A percentile compares a stretch with the other conserved stretches of the same genome.
Conservation (phyloP, 2,113 vertebrate species). For the Tautogolabrus adspersus region DNA sequence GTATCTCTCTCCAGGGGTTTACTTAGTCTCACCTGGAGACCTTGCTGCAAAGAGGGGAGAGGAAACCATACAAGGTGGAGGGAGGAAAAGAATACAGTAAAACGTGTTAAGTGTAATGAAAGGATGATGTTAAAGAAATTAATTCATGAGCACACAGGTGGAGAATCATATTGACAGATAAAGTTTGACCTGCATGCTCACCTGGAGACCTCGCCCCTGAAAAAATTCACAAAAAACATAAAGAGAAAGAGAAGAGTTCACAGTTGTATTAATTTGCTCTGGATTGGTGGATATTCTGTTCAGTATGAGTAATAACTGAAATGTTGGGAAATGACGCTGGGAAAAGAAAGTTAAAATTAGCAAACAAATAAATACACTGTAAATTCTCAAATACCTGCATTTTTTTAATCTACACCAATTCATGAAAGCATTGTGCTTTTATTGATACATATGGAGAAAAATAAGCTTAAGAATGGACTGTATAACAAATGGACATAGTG, state of each 20-base stretch:
- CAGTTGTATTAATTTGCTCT: constrained; percentile 35
- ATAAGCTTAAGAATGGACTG: too few relatives aligned
- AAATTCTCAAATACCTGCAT: constrained; percentile 50
- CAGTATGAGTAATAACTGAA: constrained; percentile 32
- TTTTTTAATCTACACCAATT: neutral
- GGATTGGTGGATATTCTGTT: constrained; percentile 30
- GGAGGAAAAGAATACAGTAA: neutral
- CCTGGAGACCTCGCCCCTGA: constrained; percentile 81
- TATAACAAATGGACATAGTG: too few relatives aligned
- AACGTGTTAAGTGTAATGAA: constrained; percentile 38
- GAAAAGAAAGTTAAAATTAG: constrained; percentile 34
- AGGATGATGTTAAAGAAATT: constrained; percentile 11
- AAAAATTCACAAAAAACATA: constrained; percentile 55
- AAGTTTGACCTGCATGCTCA: constrained; percentile 73
- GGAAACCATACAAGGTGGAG: constrained; percentile 34
- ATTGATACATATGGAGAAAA: neutral
- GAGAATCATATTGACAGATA: constrained; percentile 19
- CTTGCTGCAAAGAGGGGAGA: constrained; percentile 68
- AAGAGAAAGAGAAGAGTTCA: constrained; percentile 58
- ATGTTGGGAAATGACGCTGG: constrained; percentile 23
- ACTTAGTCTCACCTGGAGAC: constrained; percentile 80
- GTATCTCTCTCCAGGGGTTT: constrained; percentile 56
- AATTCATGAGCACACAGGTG: constrained; percentile 30
- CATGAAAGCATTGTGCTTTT: neutral
- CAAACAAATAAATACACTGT: constrained; percentile 6